Percentiles rank a stretch among this genome's conserved stretches.
Evolutionary conservation across 2,113 vertebrate species (phyloP).

Genomic region (Syrrhaptes paradoxus): DNA sequence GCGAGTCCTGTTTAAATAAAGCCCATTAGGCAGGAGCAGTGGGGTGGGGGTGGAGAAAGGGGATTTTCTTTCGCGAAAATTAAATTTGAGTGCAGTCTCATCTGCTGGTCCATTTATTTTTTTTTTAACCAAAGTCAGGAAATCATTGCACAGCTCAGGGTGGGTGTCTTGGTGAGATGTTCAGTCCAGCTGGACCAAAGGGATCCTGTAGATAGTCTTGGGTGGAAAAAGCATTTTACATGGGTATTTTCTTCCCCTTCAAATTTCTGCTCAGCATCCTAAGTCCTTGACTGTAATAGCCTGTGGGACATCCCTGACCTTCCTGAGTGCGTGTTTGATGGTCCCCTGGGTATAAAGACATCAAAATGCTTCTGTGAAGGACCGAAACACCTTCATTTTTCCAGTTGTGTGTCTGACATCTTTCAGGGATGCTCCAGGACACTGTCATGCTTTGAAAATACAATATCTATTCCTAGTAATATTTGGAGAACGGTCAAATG

Average conservation of each 20-base stretch:
- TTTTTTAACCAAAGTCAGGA: neutral
- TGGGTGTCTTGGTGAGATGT: neutral
- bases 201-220: neutral
- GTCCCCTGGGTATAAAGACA: neutral
- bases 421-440: neutral
- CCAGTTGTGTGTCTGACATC: neutral
- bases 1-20: slow-evolving; percentile 29
- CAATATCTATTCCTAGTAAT: neutral
- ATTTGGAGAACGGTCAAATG: neutral
- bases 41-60: neutral
- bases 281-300: neutral
- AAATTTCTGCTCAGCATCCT: neutral
- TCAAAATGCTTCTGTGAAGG: neutral
- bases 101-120: neutral
- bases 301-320: neutral
- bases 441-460: neutral
- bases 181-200: neutral
- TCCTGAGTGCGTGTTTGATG: neutral
- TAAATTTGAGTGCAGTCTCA: neutral
- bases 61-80: neutral
- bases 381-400: neutral
- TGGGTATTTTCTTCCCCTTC: neutral
- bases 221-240: neutral
- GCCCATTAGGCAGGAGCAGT: neutral
- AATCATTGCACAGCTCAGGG: neutral